These are phyloP conservation scores for Propithecus deckenii DNA, from an alignment of 2,797 vertebrate species.

Conservation along the genomic window DNA sequence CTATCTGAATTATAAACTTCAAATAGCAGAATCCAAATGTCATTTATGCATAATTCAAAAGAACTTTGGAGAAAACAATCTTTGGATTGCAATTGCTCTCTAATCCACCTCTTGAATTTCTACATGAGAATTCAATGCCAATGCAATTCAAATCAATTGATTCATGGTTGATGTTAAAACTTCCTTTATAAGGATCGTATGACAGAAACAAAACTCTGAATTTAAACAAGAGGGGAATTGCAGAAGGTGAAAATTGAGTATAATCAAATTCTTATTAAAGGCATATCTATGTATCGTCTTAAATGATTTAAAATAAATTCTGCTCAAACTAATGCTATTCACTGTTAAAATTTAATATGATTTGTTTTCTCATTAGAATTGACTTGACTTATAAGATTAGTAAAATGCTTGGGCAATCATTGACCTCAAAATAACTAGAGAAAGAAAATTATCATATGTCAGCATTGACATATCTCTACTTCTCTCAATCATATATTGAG, in stretches of 20 bases:
- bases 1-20: slow-evolving; percentile 78
- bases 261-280: slow-evolving; percentile 49
- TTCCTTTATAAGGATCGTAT: slow-evolving; percentile 41
- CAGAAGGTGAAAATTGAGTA: neutral
- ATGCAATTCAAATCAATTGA: slow-evolving; percentile 78
- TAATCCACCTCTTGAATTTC: slow-evolving; percentile 72
- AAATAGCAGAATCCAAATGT: slow-evolving; percentile 80
- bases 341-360: neutral
- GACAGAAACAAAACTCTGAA: slow-evolving; percentile 47
- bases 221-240: slow-evolving; percentile 49
- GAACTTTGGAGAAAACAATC: slow-evolving; percentile 77
- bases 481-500: neutral
- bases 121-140: slow-evolving; percentile 69
- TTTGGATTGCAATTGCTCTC: slow-evolving; percentile 60
- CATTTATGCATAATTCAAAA: slow-evolving; percentile 84
- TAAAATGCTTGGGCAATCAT: neutral
- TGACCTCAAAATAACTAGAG: neutral
- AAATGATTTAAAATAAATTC: neutral
- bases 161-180: slow-evolving; percentile 70
- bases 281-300: neutral
- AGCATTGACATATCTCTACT: neutral
- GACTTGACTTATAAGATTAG: neutral
- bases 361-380: neutral
- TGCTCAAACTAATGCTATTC: neutral
- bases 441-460: neutral